Conservation (phyloP, 2,888 invertebrate genomes). For the Drosophila anomalata region DNA sequence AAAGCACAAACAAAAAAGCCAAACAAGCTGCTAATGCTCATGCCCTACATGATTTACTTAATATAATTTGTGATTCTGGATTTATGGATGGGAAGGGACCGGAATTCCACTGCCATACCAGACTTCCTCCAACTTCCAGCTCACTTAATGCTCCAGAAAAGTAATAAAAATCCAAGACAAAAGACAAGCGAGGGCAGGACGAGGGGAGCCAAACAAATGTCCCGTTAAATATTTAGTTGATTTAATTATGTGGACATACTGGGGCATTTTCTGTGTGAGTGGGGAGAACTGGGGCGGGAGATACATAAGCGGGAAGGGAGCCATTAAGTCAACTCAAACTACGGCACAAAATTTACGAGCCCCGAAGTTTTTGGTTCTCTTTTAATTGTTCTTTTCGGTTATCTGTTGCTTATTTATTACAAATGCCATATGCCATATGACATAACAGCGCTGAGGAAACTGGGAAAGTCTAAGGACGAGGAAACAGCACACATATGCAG, state of each 20-base stretch:
- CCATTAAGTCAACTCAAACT: constrained; percentile 76
- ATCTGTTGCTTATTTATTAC: constrained; percentile 76
- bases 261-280: constrained; percentile 8
- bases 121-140: constrained; percentile 38
- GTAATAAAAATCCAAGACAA: constrained; percentile 70
- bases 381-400: constrained; percentile 58
- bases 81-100: constrained; percentile 50
- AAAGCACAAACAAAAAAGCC: constrained; percentile 22
- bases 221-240: constrained; percentile 78
- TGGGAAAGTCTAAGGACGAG: neutral
- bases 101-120: constrained; percentile 18
- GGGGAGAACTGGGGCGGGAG: neutral
- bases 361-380: constrained; percentile 25
- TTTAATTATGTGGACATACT: constrained; percentile 69
- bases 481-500: neutral
- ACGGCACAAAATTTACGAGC: constrained; percentile 64
- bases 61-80: constrained; percentile 69
- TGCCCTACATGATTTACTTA: constrained; percentile 67
- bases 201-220: constrained; percentile 64
- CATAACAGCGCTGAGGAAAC: constrained; percentile 35
- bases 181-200: constrained; percentile 8
- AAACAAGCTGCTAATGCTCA: constrained; percentile 7
- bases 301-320: constrained; percentile 2
- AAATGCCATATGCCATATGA: constrained; percentile 71
- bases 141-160: constrained; percentile 68